A percentile compares a stretch with the other conserved stretches of the same genome.
Evolutionary conservation across 2,888 invertebrate genomes (phyloP).

Genomic region (Lithophane semibrunnea): DNA sequence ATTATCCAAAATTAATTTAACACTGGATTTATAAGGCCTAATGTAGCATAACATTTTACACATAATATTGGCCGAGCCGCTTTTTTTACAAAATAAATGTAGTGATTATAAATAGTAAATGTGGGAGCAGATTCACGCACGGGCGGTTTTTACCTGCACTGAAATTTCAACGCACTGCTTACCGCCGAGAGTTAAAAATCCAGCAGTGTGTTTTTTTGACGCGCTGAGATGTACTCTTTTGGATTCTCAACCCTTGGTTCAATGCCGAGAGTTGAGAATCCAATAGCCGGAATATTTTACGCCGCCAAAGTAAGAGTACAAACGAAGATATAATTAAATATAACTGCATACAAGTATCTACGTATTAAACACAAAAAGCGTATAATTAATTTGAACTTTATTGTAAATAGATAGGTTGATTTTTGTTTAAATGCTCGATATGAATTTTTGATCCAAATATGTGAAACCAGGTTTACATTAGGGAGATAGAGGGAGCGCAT

Average conservation of each 20-base stretch:
- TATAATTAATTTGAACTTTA: slow-evolving; percentile 8
- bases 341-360: slow-evolving; percentile 11
- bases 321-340: slow-evolving; percentile 1
- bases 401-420: background rate
- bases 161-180: background rate
- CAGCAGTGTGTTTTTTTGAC: background rate
- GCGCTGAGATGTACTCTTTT: background rate
- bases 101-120: background rate
- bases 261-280: background rate
- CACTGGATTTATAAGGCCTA: background rate
- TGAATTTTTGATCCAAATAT: background rate
- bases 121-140: background rate
- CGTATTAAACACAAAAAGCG: slow-evolving; percentile 6
- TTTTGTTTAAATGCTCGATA: slow-evolving; percentile 1
- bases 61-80: background rate
- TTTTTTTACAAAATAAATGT: background rate
- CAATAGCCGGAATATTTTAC: too few relatives aligned
- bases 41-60: background rate
- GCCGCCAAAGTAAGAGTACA: background rate
- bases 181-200: background rate
- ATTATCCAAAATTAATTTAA: background rate
- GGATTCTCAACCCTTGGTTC: background rate
- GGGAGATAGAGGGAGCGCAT: background rate
- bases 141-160: background rate
- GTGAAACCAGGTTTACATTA: background rate